Percentiles rank a stretch among this genome's conserved stretches.
Evolutionary conservation across 2,888 invertebrate genomes (phyloP).

Genomic region (Spodoptera exigua): DNA sequence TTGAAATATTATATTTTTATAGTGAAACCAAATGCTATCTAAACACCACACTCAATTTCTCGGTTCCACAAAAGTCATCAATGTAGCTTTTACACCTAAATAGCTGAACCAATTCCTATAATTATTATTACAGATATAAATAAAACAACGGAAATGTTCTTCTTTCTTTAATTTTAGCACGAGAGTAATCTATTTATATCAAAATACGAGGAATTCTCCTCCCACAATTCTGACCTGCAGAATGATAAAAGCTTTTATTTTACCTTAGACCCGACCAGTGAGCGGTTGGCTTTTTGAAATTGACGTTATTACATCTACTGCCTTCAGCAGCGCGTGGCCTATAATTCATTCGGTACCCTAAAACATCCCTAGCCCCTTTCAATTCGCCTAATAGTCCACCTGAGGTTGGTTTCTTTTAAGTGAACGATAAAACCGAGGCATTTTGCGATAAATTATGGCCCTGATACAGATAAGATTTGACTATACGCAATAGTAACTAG

Average conservation of each 20-base stretch:
- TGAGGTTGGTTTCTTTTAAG: slow-evolving; percentile 41
- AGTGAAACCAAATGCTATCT: too few relatives aligned
- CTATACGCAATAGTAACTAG: too few relatives aligned
- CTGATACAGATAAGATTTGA: slow-evolving; percentile 7
- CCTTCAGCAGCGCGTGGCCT: slow-evolving; percentile 22
- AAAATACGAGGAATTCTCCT: neutral
- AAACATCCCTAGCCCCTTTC: slow-evolving; percentile 35
- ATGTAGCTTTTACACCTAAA: too few relatives aligned
- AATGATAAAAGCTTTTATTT: slow-evolving; percentile 36
- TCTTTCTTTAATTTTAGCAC: too few relatives aligned
- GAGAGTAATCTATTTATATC: too few relatives aligned
- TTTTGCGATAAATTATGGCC: slow-evolving; percentile 20
- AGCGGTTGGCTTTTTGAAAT: slow-evolving; percentile 39
- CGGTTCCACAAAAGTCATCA: too few relatives aligned
- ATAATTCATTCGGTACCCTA: slow-evolving; percentile 32
- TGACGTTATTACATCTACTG: slow-evolving; percentile 41
- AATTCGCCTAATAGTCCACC: slow-evolving; percentile 46
- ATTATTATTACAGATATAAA: too few relatives aligned
- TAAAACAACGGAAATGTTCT: too few relatives aligned
- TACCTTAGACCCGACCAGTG: slow-evolving; percentile 17
- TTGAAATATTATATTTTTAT: too few relatives aligned
- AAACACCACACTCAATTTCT: too few relatives aligned
- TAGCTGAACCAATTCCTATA: too few relatives aligned
- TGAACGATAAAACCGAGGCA: slow-evolving; percentile 29
- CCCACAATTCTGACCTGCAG: slow-evolving; percentile 1